Conservation (phyloP, 2,797 vertebrate genomes). For the Crenichthys baileyi region DNA sequence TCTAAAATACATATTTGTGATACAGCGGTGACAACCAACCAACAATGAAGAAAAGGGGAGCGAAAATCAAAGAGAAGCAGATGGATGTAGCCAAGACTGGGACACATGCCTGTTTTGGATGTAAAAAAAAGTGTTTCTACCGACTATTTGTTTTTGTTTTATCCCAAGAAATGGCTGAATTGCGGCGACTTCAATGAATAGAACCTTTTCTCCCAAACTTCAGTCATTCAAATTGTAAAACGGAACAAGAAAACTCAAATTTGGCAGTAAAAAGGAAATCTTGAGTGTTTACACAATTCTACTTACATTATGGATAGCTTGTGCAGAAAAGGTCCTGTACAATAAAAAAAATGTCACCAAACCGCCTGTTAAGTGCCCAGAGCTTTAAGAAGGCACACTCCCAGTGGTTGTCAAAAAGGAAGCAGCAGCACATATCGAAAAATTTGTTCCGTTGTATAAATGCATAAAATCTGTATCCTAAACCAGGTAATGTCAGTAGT, state of each 20-base stretch:
- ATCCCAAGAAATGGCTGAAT: constrained; percentile 56
- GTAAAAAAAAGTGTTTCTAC: constrained; percentile 59
- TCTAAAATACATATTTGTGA: constrained; percentile 71
- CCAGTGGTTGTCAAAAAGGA: constrained; percentile 26
- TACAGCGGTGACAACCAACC: constrained; percentile 59
- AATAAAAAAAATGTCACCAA: constrained; percentile 29
- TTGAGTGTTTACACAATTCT: constrained; percentile 32
- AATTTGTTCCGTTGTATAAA: constrained; percentile 33
- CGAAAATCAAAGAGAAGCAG: constrained; percentile 54
- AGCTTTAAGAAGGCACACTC: constrained; percentile 33
- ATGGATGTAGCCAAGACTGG: constrained; percentile 71
- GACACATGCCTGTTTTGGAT: constrained; percentile 52
- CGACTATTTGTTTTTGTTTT: constrained; percentile 53
- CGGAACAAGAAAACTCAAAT: constrained; percentile 33
- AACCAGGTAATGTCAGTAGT: constrained; percentile 29
- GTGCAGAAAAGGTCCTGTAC: constrained; percentile 25
- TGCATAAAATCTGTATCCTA: constrained; percentile 33
- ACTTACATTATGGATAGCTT: constrained; percentile 44
- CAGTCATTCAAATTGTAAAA: constrained; percentile 18
- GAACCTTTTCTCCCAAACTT: constrained; percentile 40
- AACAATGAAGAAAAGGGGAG: constrained; percentile 57
- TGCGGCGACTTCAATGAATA: constrained; percentile 46
- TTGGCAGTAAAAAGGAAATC: constrained; percentile 24
- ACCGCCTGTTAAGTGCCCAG: constrained; percentile 37
- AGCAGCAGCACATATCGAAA: constrained; percentile 33